Base-by-base conservation (phyloP, 2,888 invertebrate genomes). In the Troides aeacus region DNA sequence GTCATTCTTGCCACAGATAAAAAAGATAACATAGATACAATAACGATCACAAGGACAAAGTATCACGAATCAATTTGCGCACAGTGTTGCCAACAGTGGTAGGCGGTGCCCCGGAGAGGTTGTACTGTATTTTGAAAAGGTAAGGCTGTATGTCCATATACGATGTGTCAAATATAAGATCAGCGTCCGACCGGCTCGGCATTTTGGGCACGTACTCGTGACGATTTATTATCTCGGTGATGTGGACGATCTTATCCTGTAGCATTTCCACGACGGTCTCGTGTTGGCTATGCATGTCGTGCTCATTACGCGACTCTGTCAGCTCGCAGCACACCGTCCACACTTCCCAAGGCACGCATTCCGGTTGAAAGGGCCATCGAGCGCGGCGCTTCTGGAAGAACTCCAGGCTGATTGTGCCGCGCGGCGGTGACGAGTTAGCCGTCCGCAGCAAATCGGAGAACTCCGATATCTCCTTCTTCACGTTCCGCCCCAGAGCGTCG, bases 261-360 rank as follows among this genome's bases (percentile, higher is more conserved):
- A 99, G 89, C 82, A 96, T 90, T 79, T 97, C 97, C 39, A 97
- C 97, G 21, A 97, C 96, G 86, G 95, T 96, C 86, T 99, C 99
- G 73, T 98, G 94, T 79, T 96, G 97, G 77, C 95, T 94, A 86
- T 97, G 97, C 77, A 97, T 93, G 81, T 98, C 98, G 82, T 96
- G 96, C 83, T 98, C 98, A 84, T 95, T 97, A 72, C 95, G 95
- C 66, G 98, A 93, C 78, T 96, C 96, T 39, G 98, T 95, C 57
- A 99, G 94, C 84, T 99, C 97, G 75, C 99, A 94, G 78, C 97
- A 95, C 8, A 99, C 95, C 53, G 98, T 99, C 99, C 99, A 99
- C 69, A 99, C 97, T 87, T 99, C 99, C 99, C 99, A 99, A 0
- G 99, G 98, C 81, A 97, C 97, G 83, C 96, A 97, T 84, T 99